These are phyloP conservation scores for Acanthosepion esculentum DNA, from an alignment of 2,888 invertebrate genomes.

Conservation along the genomic window DNA sequence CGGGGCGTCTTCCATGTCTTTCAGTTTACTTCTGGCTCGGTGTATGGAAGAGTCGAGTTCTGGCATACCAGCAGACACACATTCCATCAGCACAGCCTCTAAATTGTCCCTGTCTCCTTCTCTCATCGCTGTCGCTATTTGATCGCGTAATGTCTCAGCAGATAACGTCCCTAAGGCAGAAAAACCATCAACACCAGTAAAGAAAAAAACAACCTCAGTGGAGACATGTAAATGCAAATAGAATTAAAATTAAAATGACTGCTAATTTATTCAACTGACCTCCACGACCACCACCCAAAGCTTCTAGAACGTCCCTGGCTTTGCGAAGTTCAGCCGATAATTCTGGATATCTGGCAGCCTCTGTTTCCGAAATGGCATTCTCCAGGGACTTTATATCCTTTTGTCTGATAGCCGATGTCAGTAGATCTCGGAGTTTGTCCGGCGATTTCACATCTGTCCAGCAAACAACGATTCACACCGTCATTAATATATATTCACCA, in stretches of 20 bases:
- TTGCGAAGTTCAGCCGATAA: neutral
- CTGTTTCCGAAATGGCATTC: neutral
- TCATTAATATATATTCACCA: neutral
- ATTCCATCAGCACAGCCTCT: neutral
- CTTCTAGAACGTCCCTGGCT: neutral
- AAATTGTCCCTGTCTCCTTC: neutral
- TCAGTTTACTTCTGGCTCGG: neutral
- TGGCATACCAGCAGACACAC: neutral
- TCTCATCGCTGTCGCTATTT: neutral
- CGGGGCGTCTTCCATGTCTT: neutral
- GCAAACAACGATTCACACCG: neutral
- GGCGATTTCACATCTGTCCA: constrained; percentile 1
- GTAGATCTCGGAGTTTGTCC: neutral
- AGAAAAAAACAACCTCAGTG: neutral
- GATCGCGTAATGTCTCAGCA: neutral
- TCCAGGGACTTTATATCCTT: neutral
- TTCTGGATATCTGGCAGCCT: constrained; percentile 16
- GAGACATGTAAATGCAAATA: neutral
- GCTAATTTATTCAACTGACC: neutral
- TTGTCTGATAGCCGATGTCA: neutral
- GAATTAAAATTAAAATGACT: neutral
- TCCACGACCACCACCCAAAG: constrained; percentile 4
- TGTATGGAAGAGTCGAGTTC: neutral
- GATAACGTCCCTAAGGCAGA: neutral
- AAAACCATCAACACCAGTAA: neutral